These are phyloP conservation scores for Penelope pileata DNA, from an alignment of 2,113 vertebrate species.

Conservation along the genomic window DNA sequence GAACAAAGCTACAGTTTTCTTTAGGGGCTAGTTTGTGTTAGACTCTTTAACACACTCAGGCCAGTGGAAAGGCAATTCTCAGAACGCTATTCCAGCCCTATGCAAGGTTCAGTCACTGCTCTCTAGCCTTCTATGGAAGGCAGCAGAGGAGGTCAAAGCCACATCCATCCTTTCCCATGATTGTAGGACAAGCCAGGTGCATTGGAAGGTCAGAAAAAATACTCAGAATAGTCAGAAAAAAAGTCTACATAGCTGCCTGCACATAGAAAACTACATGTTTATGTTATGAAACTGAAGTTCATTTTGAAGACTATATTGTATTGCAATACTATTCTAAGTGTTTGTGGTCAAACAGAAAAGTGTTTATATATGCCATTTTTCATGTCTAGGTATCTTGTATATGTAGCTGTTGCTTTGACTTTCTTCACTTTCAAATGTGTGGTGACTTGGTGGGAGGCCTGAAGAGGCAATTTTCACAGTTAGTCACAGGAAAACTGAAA, in stretches of 20 bases:
- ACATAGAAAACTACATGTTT: background rate
- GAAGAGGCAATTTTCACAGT: background rate
- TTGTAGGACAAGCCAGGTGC: background rate
- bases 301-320: background rate
- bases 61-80: background rate
- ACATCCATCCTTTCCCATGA: background rate
- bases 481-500: background rate
- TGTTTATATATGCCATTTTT: background rate
- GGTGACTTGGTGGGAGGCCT: background rate
- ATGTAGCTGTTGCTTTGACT: background rate
- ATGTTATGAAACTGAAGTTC: background rate
- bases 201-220: background rate
- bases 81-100: background rate
- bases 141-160: background rate
- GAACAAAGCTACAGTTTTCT: background rate
- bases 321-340: background rate
- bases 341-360: background rate
- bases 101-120: background rate
- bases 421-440: background rate
- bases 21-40: background rate
- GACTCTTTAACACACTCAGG: background rate
- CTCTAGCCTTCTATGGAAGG: background rate
- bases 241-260: background rate
- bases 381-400: background rate
- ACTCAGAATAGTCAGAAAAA: no score